Evolutionary conservation across 1,140 invertebrate species (phyloP), one percentile per base, ranked within the genome.

Genomic region (Drosophila malerkotliana): DNA sequence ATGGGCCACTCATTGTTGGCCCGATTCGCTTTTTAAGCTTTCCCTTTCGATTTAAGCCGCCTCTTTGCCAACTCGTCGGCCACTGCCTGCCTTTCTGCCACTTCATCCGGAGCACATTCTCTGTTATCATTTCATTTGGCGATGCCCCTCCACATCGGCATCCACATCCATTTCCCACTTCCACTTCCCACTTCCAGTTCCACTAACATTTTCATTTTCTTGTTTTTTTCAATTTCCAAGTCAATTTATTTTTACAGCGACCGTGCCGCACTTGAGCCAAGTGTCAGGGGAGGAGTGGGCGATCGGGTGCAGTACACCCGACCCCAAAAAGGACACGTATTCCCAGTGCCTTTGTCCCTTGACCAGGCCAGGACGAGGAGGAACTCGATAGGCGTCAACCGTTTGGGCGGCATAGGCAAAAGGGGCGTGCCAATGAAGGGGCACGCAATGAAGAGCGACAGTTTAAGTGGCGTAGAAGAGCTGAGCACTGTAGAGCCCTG

Each of bases 161-260:
- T 61, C 57, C 75, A 67, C 67, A 64, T 49, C 51, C 60, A 55
- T 72, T 77, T 51, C 44, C n/a, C 49, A 39, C 49, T 77, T 67
- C 64, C 64, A 39, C 59, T 57, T 47, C 47, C 45, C 26, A 21
- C 21, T 21, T 21, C 21, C 21, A 59, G 49, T 59, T 28, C 54
- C 66, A 57, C 59, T 75, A 51, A 55, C 57, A 37, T 60, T 77
- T 56, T 60, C 51, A 51, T 68, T 61, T 57, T 73, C 49, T 59
- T 59, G 51, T 56, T 82, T 82, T 85, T 87, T 87, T 88, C 82
- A 87, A 87, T 88, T 87, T 87, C 82, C 82, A 87, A 87, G 83
- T 87, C 82, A 88, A 87, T 87, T 87, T 87, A 87, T 87, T 87
- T 87, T 87, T 82, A 87, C 82, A 87, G 77, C 82, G 68, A 57